Evolutionary conservation across 2,797 vertebrate genomes (phyloP).

Genomic region (Cetoscarus ocellatus): DNA sequence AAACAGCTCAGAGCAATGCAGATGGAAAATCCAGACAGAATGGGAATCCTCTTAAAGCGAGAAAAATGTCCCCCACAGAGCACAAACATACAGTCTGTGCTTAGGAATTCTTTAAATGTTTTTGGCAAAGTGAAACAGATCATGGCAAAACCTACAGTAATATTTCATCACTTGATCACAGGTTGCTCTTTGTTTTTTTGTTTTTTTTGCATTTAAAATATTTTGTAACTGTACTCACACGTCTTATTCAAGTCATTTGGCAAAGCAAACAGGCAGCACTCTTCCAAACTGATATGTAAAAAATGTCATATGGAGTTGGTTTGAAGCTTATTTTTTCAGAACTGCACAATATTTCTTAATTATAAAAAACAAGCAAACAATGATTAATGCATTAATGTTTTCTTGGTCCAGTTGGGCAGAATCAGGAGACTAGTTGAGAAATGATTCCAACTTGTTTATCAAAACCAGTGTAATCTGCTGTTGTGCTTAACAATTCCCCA

Average conservation of each 20-base stretch:
- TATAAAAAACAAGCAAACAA: too few species aligned
- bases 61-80: conserved; percentile 11
- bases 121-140: conserved; percentile 6
- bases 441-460: too few species aligned
- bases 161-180: too few species aligned
- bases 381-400: too few species aligned
- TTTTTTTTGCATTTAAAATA: background rate
- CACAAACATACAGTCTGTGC: conserved; percentile 2
- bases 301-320: background rate
- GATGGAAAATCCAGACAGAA: conserved; percentile 36
- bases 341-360: background rate
- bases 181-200: background rate
- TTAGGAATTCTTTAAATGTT: conserved; percentile 9
- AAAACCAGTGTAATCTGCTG: too few species aligned
- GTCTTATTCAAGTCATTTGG: background rate
- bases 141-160: background rate
- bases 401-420: too few species aligned
- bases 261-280: background rate
- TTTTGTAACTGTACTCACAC: too few species aligned
- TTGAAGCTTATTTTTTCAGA: background rate
- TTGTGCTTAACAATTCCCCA: too few species aligned
- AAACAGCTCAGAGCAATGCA: conserved; percentile 35
- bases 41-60: conserved; percentile 8
- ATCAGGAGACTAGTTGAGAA: too few species aligned
- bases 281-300: background rate